Evolutionary conservation across 2,888 invertebrate species (phyloP).

Genomic region (Siphonodentalium dalli): DNA sequence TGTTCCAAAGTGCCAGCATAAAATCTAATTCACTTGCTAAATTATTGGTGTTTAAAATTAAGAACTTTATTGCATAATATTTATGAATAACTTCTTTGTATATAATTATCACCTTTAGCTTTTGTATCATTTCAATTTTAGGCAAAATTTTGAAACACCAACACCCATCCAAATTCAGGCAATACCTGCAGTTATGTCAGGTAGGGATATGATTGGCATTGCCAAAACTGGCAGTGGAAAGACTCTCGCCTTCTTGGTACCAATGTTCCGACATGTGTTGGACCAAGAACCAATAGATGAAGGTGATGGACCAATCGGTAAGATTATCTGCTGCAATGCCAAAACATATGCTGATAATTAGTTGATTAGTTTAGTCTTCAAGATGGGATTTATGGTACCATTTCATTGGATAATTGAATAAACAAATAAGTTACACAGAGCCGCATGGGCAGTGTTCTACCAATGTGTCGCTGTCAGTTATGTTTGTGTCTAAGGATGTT

Average conservation of each 20-base stretch:
- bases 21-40: too few species aligned
- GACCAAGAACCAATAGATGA: constrained; percentile 94
- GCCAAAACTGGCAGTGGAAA: constrained; percentile 99
- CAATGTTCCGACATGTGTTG: constrained; percentile 95
- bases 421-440: too few species aligned
- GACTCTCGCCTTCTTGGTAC: constrained; percentile 95
- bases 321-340: too few species aligned
- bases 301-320: constrained; percentile 91
- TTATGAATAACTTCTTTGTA: too few species aligned
- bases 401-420: background rate
- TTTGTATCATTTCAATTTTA: constrained; percentile 31
- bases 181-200: constrained; percentile 91
- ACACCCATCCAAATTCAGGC: constrained; percentile 99
- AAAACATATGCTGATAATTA: background rate
- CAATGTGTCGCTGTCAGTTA: too few species aligned
- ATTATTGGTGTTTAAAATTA: too few species aligned
- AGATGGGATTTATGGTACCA: background rate
- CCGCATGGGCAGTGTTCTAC: too few species aligned
- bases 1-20: too few species aligned
- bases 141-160: constrained; percentile 85
- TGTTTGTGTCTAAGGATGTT: too few species aligned
- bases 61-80: too few species aligned
- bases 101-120: background rate
- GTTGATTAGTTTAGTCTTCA: background rate
- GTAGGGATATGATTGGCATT: constrained; percentile 96